Percentiles rank a stretch among this genome's conserved stretches.
These are phyloP conservation scores for Grammomys surdaster DNA, from an alignment of 2,113 vertebrate species.

Conservation along the genomic window DNA sequence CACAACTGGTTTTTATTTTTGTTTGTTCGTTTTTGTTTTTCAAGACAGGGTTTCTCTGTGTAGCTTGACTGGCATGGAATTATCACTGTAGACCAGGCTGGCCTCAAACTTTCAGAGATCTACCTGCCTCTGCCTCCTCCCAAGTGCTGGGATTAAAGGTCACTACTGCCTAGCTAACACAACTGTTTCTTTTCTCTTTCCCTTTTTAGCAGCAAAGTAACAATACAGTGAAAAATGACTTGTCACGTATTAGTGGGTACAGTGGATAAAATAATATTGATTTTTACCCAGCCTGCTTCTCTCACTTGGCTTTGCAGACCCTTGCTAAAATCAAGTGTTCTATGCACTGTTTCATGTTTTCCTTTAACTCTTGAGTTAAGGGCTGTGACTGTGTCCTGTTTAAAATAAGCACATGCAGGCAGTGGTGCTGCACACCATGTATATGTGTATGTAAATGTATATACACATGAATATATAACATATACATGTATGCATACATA, in stretches of 20 bases:
- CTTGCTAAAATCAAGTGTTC: conserved; percentile 6
- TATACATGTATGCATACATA: background rate
- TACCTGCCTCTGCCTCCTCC: no score
- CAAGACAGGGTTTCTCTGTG: no score
- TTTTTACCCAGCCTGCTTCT: background rate
- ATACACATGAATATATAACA: no score
- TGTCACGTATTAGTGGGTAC: background rate
- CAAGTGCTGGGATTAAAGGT: no score
- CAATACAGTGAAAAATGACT: conserved; percentile 35
- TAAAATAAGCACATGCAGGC: background rate
- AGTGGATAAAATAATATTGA: background rate
- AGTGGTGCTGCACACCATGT: background rate
- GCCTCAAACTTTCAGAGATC: no score
- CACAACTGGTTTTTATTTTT: background rate
- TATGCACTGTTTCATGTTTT: background rate
- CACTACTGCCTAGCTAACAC: background rate
- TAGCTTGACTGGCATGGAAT: no score
- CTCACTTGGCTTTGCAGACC: background rate
- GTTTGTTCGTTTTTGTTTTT: background rate
- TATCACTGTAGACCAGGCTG: no score
- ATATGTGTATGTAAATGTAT: no score
- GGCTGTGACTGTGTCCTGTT: background rate
- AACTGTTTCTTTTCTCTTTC: background rate
- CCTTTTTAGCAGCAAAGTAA: background rate
- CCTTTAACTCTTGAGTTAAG: background rate